A percentile compares a stretch with the other conserved stretches of the same genome.
Evolutionary conservation across 2,113 vertebrate species (phyloP).

Genomic region (Tringa solitaria): DNA sequence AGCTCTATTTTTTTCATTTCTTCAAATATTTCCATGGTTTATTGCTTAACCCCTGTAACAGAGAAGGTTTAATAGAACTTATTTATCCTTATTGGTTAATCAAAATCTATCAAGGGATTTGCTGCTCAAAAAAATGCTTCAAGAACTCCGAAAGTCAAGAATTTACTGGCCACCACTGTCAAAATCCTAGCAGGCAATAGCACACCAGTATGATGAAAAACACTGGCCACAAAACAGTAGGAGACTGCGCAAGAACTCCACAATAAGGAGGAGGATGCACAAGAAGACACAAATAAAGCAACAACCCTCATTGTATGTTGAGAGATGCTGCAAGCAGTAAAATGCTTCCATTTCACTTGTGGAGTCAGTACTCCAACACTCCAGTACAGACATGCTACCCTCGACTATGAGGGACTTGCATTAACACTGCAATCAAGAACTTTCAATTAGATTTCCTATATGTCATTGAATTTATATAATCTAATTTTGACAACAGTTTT

Average conservation of each 20-base stretch:
- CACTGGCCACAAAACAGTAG: background rate
- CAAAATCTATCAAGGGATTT: background rate
- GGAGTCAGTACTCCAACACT: background rate
- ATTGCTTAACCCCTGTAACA: background rate
- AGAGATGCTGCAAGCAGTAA: background rate
- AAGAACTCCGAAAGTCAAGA: background rate
- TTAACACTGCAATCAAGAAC: background rate
- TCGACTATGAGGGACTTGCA: background rate
- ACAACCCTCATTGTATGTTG: accelerated
- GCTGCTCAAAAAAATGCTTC: background rate
- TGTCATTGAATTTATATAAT: background rate
- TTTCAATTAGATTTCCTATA: background rate
- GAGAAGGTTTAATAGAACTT: background rate
- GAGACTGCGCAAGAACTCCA: background rate
- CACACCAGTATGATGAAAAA: background rate
- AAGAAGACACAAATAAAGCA: background rate
- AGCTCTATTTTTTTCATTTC: background rate
- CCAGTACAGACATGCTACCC: background rate
- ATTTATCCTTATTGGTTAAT: background rate
- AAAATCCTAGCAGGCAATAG: background rate
- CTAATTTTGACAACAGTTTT: background rate
- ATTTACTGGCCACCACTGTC: background rate
- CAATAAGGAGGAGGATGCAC: background rate
- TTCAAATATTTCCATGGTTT: background rate
- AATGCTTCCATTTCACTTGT: background rate